Evolutionary conservation across 1,140 invertebrate species (phyloP).

Genomic region (Neodiprion fabricii): DNA sequence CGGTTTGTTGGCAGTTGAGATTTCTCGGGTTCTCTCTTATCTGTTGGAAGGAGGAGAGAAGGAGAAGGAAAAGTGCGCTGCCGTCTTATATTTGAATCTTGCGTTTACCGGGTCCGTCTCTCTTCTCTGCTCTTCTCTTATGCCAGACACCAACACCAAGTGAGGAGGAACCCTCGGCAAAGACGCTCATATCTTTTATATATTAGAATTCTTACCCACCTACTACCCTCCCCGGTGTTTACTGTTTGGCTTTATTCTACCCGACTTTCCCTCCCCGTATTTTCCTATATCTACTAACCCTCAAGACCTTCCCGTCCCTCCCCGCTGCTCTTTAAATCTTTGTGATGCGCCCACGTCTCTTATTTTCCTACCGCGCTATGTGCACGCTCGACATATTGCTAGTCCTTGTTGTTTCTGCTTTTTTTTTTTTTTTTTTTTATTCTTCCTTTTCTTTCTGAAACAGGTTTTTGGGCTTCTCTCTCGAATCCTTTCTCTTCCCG

Average conservation of each 20-base stretch:
- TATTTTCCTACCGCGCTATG: background rate
- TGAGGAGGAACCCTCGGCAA: constrained; percentile 35
- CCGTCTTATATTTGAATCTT: background rate
- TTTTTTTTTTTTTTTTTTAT: constrained; percentile 12
- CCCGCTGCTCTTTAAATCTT: constrained; percentile 34
- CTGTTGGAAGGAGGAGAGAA: constrained; percentile 5
- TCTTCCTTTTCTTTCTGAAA: background rate
- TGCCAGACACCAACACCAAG: constrained; percentile 48
- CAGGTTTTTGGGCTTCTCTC: background rate
- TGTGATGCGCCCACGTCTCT: constrained; percentile 19
- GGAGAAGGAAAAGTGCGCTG: background rate
- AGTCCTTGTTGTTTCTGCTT: constrained; percentile 15
- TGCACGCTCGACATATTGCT: constrained; percentile 8
- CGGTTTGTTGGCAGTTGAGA: constrained; percentile 61
- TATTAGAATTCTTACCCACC: constrained; percentile 52
- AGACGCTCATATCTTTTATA: constrained; percentile 61
- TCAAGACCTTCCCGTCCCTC: background rate
- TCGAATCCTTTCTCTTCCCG: constrained; percentile 1
- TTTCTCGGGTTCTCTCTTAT: constrained; percentile 43
- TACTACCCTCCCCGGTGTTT: constrained; percentile 40
- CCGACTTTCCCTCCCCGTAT: background rate
- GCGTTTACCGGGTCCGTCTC: background rate
- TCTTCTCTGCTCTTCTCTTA: constrained; percentile 34
- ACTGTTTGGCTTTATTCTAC: constrained; percentile 58
- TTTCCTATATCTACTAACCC: constrained; percentile 13